phyloP scores from a whole-genome alignment of 2,797 vertebrate genomes.

The Cephalopachus bancanus region DNA sequence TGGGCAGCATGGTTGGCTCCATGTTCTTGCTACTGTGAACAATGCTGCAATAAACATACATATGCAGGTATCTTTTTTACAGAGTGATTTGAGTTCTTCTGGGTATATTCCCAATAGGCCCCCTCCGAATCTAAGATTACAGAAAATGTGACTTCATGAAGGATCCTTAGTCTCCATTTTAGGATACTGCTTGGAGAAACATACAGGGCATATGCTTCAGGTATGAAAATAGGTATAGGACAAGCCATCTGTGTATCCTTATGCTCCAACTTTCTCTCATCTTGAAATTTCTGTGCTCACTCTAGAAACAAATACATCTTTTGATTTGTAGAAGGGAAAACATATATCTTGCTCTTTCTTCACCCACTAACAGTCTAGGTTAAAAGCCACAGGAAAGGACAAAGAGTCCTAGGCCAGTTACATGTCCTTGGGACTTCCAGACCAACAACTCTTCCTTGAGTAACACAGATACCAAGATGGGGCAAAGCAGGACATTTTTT shows the following conservation, averaged over 20 bases:
- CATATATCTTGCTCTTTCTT: not conserved
- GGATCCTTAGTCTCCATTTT: not conserved
- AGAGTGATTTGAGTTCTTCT: too few relatives aligned
- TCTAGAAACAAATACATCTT: not conserved
- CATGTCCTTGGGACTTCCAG: not conserved
- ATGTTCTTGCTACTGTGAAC: too few relatives aligned
- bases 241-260: not conserved
- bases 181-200: not conserved
- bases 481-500: not conserved
- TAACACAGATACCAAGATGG: not conserved
- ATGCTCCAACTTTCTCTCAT: not conserved
- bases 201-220: not conserved
- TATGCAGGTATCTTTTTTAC: too few relatives aligned
- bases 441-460: not conserved
- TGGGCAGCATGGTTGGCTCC: too few relatives aligned
- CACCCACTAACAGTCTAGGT: not conserved
- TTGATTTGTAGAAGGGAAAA: not conserved
- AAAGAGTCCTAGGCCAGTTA: accelerated
- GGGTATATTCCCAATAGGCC: too few relatives aligned
- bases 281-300: not conserved
- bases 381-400: not conserved
- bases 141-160: too few relatives aligned
- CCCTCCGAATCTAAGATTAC: not conserved
- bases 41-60: too few relatives aligned
- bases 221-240: not conserved